Conservation (phyloP, 2,113 vertebrate species). For the Nettapus auritus region DNA sequence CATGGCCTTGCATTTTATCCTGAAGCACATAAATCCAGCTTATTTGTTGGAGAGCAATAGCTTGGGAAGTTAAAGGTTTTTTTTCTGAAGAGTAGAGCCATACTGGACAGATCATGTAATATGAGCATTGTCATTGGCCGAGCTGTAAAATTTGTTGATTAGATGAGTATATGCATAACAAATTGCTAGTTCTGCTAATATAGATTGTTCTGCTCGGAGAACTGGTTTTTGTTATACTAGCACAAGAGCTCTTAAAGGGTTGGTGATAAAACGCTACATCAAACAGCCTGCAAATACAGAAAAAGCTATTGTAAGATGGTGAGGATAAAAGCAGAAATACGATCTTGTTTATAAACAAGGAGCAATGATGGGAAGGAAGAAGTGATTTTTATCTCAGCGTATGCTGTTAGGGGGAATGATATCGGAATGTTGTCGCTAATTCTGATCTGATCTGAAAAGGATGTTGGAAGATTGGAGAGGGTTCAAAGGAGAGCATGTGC, state of each 20-base stretch:
- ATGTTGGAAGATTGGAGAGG: constrained; percentile 27
- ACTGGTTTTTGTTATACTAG: not conserved
- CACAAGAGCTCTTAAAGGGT: not conserved
- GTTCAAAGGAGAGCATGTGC: not conserved
- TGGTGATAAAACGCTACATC: not conserved
- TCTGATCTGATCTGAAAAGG: not conserved
- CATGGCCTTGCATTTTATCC: not conserved
- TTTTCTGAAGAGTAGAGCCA: not conserved
- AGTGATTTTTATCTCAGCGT: not conserved
- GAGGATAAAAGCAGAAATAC: not conserved
- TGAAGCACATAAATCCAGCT: not conserved
- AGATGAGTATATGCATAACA: not conserved
- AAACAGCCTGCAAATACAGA: not conserved
- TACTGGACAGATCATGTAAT: not conserved
- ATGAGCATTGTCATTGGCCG: not conserved
- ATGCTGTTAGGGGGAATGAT: not conserved
- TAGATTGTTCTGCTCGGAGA: not conserved
- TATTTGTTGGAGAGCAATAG: not conserved
- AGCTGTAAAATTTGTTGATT: not conserved
- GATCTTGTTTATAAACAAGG: not conserved
- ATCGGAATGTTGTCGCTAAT: not conserved
- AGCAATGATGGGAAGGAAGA: not conserved
- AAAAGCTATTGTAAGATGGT: not conserved
- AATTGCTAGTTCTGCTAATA: not conserved
- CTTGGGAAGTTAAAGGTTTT: not conserved